Percentiles rank a stretch among this genome's conserved stretches.
phyloP scores from a whole-genome alignment of 2,888 invertebrate species.

The Laothoe populi region DNA sequence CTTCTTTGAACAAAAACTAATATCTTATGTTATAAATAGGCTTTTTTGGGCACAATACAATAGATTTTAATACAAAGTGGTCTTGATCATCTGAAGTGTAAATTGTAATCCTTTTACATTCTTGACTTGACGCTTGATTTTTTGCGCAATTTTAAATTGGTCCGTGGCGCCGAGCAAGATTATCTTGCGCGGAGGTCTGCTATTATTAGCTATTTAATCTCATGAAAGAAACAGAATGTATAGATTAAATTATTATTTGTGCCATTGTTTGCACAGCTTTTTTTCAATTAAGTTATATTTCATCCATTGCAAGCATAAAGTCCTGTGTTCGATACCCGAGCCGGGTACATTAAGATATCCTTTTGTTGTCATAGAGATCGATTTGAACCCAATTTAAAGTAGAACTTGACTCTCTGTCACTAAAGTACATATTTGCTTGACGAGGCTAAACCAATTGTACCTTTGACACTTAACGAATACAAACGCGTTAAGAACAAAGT shows the following conservation, averaged over 20 bases:
- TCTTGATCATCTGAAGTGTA: constrained; percentile 53
- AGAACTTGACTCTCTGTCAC: too few relatives aligned
- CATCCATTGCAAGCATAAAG: too few relatives aligned
- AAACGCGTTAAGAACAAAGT: too few relatives aligned
- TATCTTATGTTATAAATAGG: constrained; percentile 9
- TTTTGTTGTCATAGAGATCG: too few relatives aligned
- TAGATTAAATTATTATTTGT: not conserved
- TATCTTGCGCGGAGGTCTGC: constrained; percentile 9
- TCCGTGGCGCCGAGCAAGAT: constrained; percentile 48
- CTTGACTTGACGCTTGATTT: constrained; percentile 31
- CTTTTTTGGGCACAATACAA: constrained; percentile 1
- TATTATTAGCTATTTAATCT: constrained; percentile 1
- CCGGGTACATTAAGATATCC: too few relatives aligned
- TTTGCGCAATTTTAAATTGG: constrained; percentile 42
- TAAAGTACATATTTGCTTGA: too few relatives aligned
- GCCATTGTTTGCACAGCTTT: not conserved
- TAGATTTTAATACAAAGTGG: constrained; percentile 24
- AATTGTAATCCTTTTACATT: constrained; percentile 63
- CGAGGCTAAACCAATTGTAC: too few relatives aligned
- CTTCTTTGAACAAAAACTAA: constrained; percentile 7
- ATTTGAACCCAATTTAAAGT: not conserved
- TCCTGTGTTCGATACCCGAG: too few relatives aligned
- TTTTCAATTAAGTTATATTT: too few relatives aligned
- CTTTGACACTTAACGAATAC: too few relatives aligned
- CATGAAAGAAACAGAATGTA: not conserved